phyloP scores from a whole-genome alignment of 2,797 vertebrate genomes.

The Stomatorhinus walkeri region DNA sequence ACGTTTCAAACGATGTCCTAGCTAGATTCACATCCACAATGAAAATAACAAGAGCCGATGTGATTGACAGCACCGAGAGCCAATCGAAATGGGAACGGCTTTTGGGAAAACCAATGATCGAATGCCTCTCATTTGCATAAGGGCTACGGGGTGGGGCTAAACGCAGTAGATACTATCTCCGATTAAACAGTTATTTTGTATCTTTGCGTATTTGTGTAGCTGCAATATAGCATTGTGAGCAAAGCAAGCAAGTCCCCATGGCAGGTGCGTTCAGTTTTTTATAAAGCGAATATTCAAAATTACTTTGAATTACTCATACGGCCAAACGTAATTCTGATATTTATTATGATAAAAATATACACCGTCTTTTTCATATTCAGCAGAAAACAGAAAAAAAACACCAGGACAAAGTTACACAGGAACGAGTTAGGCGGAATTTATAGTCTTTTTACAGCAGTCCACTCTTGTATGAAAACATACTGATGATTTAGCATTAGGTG shows the following conservation, averaged over 20 bases:
- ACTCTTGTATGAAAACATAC: not conserved
- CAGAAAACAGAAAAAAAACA: not conserved
- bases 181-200: conserved; percentile 15
- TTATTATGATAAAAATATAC: not conserved
- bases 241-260: not conserved
- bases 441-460: not conserved
- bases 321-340: not conserved
- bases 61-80: conserved; percentile 49
- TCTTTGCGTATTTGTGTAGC: conserved; percentile 9
- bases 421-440: not conserved
- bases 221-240: not conserved
- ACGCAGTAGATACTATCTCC: conserved; percentile 23
- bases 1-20: conserved; percentile 62
- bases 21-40: conserved; percentile 46
- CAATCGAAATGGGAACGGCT: conserved; percentile 46
- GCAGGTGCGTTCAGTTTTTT: not conserved
- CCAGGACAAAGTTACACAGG: not conserved
- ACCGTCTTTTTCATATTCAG: not conserved
- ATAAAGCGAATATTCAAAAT: not conserved
- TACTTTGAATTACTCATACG: not conserved
- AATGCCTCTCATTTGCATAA: conserved; percentile 24
- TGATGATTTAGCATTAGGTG: not conserved
- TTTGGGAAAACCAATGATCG: not conserved
- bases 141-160: conserved; percentile 14
- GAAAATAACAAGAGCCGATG: conserved; percentile 27